phyloP scores from a whole-genome alignment of 2,888 invertebrate species.

The Drosophila nr. perissopoda region DNA sequence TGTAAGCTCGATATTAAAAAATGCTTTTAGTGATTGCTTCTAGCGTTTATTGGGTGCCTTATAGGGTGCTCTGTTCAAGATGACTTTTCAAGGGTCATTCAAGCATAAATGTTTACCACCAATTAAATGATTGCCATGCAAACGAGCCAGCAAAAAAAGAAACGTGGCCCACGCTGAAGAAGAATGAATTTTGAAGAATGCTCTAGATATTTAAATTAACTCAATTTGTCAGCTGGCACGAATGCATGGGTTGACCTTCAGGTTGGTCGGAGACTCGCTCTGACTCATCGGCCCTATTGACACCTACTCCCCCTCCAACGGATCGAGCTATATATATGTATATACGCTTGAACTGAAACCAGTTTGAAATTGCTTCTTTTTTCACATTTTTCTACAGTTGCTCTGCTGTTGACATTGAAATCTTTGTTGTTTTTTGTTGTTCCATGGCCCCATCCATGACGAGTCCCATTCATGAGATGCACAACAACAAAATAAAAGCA shows the following conservation, averaged over 20 bases:
- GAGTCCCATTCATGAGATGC: constrained; percentile 65
- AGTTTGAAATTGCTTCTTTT: constrained; percentile 36
- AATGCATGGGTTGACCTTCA: constrained; percentile 61
- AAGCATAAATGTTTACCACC: constrained; percentile 40
- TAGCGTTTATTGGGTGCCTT: constrained; percentile 18
- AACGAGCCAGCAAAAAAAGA: constrained; percentile 21
- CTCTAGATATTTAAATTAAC: constrained; percentile 71
- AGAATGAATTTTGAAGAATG: constrained; percentile 23
- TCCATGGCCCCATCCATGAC: constrained; percentile 34
- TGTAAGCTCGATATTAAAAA: background rate
- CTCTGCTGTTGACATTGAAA: constrained; percentile 55
- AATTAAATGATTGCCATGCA: constrained; percentile 54
- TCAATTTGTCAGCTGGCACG: constrained; percentile 72
- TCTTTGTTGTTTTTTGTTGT: constrained; percentile 1
- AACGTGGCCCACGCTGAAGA: constrained; percentile 21
- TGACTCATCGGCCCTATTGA: constrained; percentile 59
- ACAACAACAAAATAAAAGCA: constrained; percentile 24
- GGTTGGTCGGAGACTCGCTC: constrained; percentile 9
- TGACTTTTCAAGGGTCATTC: constrained; percentile 40
- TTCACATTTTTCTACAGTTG: constrained; percentile 10
- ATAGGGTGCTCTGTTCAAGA: constrained; percentile 16
- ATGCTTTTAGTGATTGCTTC: constrained; percentile 3
- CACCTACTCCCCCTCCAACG: constrained; percentile 51
- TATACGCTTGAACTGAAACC: constrained; percentile 46
- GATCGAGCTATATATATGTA: background rate